Conservation (phyloP, 2,888 invertebrate species). For the Dilophus febrilis region DNA sequence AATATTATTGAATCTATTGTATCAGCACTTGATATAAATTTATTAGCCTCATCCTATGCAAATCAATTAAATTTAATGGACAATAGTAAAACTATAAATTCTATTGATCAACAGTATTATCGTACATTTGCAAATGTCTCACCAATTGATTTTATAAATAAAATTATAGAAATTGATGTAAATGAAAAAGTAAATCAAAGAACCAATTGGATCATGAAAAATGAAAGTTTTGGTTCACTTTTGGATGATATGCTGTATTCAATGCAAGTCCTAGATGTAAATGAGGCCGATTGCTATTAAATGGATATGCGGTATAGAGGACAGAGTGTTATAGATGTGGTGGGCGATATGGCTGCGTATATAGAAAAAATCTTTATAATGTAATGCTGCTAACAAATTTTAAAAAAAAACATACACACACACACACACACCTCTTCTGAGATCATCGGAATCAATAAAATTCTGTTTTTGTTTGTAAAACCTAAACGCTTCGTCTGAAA, state of each 20-base stretch:
- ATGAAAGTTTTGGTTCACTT: slow-evolving; percentile 49
- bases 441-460: too few relatives aligned
- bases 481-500: too few relatives aligned
- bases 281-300: slow-evolving; percentile 56
- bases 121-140: slow-evolving; percentile 27
- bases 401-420: too few relatives aligned
- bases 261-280: slow-evolving; percentile 37
- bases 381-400: too few relatives aligned
- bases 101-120: slow-evolving; percentile 23
- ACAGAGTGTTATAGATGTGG: too few relatives aligned
- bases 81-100: slow-evolving; percentile 9
- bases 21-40: slow-evolving; percentile 41
- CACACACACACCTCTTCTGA: too few relatives aligned
- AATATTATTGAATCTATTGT: slow-evolving; percentile 48
- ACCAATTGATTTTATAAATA: slow-evolving; percentile 42
- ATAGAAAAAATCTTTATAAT: too few relatives aligned
- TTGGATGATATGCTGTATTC: slow-evolving; percentile 56
- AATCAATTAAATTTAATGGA: slow-evolving; percentile 28
- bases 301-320: too few relatives aligned
- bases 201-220: slow-evolving; percentile 46
- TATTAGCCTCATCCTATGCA: slow-evolving; percentile 43
- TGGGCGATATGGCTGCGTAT: too few relatives aligned
- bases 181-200: slow-evolving; percentile 41
- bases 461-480: too few relatives aligned
- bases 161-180: slow-evolving; percentile 39